Conservation (phyloP, 2,113 vertebrate species). For the Theropithecus gelada region DNA sequence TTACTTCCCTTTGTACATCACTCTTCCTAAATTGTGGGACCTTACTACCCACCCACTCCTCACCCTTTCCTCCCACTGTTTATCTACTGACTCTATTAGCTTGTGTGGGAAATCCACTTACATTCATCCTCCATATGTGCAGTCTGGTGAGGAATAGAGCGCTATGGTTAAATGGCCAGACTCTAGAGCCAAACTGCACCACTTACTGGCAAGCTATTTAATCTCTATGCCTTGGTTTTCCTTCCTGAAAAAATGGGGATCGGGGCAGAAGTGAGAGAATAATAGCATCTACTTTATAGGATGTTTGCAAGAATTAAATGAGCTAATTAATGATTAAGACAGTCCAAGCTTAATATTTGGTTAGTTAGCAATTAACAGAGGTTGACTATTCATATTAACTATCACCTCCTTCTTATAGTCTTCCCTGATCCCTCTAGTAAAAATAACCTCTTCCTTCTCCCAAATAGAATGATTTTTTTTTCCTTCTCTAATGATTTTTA, state of each 20-base stretch:
- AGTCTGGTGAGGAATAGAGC: background rate
- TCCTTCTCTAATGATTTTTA: constrained; percentile 28
- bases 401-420: background rate
- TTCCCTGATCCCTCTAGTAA: background rate
- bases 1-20: background rate
- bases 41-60: background rate
- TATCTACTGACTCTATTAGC: background rate
- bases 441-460: constrained; percentile 7
- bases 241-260: background rate
- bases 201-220: background rate
- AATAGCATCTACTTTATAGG: background rate
- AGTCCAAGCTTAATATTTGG: background rate
- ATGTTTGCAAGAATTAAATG: background rate
- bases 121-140: background rate
- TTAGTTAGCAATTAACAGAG: background rate
- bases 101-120: background rate
- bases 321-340: background rate
- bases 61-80: background rate
- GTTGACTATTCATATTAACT: background rate
- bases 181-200: background rate
- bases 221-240: background rate
- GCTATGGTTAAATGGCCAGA: background rate
- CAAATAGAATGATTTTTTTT: background rate
- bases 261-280: background rate
- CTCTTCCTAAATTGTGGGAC: background rate